Base-by-base conservation (phyloP, 2,888 invertebrate species). In the Aquatica leii region DNA sequence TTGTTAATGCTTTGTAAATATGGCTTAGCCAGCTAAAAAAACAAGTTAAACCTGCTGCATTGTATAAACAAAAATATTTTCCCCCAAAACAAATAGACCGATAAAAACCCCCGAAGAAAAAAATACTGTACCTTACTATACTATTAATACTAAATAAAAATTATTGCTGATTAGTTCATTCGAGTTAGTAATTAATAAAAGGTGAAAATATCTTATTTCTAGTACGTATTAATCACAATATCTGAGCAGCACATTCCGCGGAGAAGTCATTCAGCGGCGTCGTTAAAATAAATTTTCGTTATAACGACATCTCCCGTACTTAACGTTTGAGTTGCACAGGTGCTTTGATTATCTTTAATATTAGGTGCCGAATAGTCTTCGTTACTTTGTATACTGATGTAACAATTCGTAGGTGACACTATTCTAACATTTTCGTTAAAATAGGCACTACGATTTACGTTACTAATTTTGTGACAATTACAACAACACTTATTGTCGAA, bases 291-390 rank as follows among this genome's bases (percentile, higher is more conserved):
- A 75, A 95, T 93, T 82, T 92, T 91, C 46, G 94, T 95, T 74
- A 95, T 94, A 57, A 95, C 95, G 76, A 96, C 93, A 79, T 95
- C 95, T 52, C 95, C 95, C 14, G 95, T 95, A 78, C 94, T 94
- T 49, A 94, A 84, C 1, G 95, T 95, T 82, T 96, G 95, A 62
- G 91, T 90, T 31, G 88, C 89, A 63, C 88, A 86, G 72, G 88
- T 87, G 11, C 67, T 77, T 80, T 80, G 83, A 82, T 78, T 83
- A 62, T 74, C 78, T 80, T 83, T 84, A 77, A 82, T 82, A 76
- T 66, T 56, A 6, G 11, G 9, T 35, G 82, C 80, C 40, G 82
- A 82, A 66, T 80, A 79, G 70, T 79, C 82, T 58, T 80, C 75
- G 21, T 69, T 74, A 18, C 69, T 71, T 1, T 68, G 68, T 34